Base-by-base conservation (phyloP, 2,797 vertebrate genomes). In the Lithobates sylvaticus region DNA sequence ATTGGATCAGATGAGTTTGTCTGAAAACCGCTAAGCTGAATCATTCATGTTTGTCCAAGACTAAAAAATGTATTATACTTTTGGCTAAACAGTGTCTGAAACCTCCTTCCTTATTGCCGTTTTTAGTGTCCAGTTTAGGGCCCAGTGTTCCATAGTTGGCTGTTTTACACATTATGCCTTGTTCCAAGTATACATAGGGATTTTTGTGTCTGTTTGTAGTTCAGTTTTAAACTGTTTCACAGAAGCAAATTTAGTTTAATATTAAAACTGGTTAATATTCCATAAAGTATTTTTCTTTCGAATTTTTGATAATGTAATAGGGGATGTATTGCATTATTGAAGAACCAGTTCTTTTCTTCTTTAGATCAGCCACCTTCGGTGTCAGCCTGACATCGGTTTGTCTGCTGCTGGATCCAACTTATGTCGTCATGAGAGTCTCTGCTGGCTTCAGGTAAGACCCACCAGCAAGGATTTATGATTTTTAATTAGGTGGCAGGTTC, bases 321-420 rank as follows among this genome's bases (percentile, higher is more conserved):
- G 27, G 27, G 0, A 34, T 16, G 42, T 21, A 21, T n/a, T 61
- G 23, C 58, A 61, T 61, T 61, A 47, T 12, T 68, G 15, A 67
- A 72, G 16, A 44, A 9, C 16, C 42, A 32, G 36, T 42, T 78
- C 65, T 8, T 13, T 65, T 67, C 13, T 10, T 26, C 16, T 29
- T 12, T 84, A 97, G 96, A 92, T 98, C 86, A 92, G 96, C 85
- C 93, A 97, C 88, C 96, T 98, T 85, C 95, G 95, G 88, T 94
- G 94, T 78, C 97, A 97, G 89, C 85, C 67, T 44, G 94, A 96
- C 75, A 91, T 97, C 10, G 92, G 96, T 70, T 78, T 98, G 61
- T 94, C 93, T 65, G 93, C 91, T 36, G 94, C 95, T 78, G 96
- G 96, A 44, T 86, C 95, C 0, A 94, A 95, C 78, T 64, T 92